Conservation (phyloP, 2,113 vertebrate species). For the Rhadina sibilatrix region DNA sequence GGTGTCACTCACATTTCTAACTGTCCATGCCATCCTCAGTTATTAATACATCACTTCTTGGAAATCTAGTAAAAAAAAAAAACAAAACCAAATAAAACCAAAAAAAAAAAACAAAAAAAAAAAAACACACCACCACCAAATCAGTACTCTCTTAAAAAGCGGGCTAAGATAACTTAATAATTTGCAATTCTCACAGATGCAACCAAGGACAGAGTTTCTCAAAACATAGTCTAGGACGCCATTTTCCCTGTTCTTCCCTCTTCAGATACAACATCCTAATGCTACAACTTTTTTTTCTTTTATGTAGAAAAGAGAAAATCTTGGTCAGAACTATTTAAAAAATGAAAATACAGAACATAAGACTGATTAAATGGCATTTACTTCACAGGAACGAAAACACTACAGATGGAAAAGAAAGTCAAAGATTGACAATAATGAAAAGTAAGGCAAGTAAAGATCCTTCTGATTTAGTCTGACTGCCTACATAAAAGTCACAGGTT, state of each 20-base stretch:
- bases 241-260: neutral
- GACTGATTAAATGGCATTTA: neutral
- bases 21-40: neutral
- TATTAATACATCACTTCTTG: neutral
- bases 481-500: neutral
- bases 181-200: neutral
- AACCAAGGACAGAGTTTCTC: neutral
- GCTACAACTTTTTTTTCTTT: neutral
- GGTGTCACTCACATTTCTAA: neutral
- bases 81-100: no score
- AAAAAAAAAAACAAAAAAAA: neutral
- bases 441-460: neutral
- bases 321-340: neutral
- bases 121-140: neutral
- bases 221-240: neutral
- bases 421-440: neutral
- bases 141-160: neutral
- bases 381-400: neutral
- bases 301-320: neutral
- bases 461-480: neutral
- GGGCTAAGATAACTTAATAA: neutral
- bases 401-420: neutral
- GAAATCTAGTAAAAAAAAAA: neutral
- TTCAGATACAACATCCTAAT: neutral
- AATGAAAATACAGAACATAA: neutral